Percentiles rank a stretch among this genome's conserved stretches.
These are phyloP conservation scores for Tragelaphus buxtoni DNA, from an alignment of 2,113 vertebrate species.

Conservation along the genomic window DNA sequence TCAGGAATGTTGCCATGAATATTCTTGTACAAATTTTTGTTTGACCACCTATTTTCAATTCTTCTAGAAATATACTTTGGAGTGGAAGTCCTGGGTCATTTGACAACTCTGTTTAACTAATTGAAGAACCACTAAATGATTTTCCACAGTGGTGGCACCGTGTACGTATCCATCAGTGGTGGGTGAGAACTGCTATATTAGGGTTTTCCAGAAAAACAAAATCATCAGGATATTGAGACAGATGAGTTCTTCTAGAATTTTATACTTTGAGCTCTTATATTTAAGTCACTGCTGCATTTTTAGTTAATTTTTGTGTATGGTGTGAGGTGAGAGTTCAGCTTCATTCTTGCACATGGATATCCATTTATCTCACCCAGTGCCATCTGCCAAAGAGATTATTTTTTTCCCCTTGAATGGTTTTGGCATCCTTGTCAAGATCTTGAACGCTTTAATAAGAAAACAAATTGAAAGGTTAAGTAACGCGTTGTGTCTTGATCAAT, in stretches of 20 bases:
- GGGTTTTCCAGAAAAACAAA: neutral
- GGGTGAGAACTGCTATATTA: neutral
- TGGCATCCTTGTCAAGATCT: neutral
- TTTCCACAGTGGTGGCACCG: neutral
- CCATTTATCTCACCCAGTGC: neutral
- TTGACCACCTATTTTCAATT: neutral
- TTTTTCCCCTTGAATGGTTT: neutral
- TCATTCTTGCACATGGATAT: neutral
- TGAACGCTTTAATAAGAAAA: neutral
- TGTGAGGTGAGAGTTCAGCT: neutral
- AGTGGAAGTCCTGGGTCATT: neutral
- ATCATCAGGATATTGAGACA: neutral
- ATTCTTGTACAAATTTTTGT: neutral
- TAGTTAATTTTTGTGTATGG: neutral
- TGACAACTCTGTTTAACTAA: neutral
- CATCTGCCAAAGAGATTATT: neutral
- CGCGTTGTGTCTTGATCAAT: neutral
- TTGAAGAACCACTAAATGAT: neutral
- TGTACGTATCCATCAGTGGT: neutral
- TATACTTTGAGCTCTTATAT: neutral
- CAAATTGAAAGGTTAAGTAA: neutral
- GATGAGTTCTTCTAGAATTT: neutral
- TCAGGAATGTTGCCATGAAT: neutral
- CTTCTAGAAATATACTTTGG: neutral
- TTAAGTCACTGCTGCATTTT: neutral